phyloP scores from a whole-genome alignment of 1,140 invertebrate genomes.

The Parapsyche elsis region DNA sequence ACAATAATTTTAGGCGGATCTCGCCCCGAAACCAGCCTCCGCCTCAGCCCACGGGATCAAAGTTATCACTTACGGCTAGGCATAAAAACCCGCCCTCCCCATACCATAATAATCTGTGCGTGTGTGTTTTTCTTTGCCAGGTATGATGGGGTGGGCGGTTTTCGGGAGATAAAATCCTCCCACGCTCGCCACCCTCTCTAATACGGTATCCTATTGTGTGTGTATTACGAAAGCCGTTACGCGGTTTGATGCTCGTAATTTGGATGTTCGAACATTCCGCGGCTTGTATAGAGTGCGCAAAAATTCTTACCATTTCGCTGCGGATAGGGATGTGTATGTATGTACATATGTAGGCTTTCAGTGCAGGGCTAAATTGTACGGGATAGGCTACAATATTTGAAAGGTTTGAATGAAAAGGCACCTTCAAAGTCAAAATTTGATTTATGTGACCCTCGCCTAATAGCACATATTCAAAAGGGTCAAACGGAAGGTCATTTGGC shows the following conservation, averaged over 20 bases:
- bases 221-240: background rate
- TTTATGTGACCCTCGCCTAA: no score
- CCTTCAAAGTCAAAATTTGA: no score
- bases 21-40: background rate
- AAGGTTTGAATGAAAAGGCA: no score
- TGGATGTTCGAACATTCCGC: background rate
- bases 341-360: no score
- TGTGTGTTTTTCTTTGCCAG: constrained; percentile 5
- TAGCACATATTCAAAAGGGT: no score
- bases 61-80: constrained; percentile 34
- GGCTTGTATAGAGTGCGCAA: no score
- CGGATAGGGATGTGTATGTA: no score
- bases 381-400: no score
- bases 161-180: background rate
- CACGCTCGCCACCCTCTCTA: background rate
- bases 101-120: background rate
- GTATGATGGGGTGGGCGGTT: no score
- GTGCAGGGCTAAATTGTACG: no score
- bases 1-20: constrained; percentile 27
- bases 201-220: background rate
- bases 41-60: constrained; percentile 21
- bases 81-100: constrained; percentile 18
- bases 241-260: background rate
- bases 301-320: no score
- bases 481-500: no score